phyloP scores from a whole-genome alignment of 2,113 vertebrate species.

The Rhinolophus sinicus region DNA sequence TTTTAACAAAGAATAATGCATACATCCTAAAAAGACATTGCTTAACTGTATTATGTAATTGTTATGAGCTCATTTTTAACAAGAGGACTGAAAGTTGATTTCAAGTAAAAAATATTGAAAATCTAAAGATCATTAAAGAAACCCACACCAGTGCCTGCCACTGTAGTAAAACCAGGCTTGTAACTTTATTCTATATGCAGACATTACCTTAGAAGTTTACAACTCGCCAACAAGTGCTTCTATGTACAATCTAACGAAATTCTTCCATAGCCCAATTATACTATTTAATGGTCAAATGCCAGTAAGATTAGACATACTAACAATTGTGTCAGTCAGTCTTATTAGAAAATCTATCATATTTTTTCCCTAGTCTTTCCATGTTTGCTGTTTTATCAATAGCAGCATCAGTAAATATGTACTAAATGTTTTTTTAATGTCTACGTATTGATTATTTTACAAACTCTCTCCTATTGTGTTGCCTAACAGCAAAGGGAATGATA shows the following conservation, averaged over 20 bases:
- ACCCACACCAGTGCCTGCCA: neutral
- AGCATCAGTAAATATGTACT: neutral
- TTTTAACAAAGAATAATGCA: conserved; percentile 63
- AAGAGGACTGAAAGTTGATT: conserved; percentile 76
- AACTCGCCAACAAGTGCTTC: neutral
- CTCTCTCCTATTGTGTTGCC: neutral
- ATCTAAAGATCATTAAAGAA: conserved; percentile 25
- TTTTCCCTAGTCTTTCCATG: neutral
- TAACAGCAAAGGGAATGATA: conserved; percentile 3
- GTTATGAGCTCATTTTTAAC: conserved; percentile 78
- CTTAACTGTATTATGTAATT: conserved; percentile 76
- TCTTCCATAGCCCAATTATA: neutral
- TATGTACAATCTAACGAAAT: conserved; percentile 23
- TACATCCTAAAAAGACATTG: conserved; percentile 60
- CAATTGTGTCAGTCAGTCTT: neutral
- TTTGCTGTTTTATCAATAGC: neutral
- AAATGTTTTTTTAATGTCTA: neutral
- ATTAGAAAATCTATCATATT: neutral
- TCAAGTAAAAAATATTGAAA: conserved; percentile 77
- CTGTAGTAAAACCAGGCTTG: neutral
- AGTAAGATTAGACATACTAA: conserved; percentile 15
- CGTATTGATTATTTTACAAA: neutral
- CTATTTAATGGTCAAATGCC: neutral
- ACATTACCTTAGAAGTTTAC: conserved; percentile 35
- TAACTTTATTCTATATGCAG: neutral